Base-by-base conservation (phyloP, 2,113 vertebrate genomes). In the Oryctolagus cuniculus region DNA sequence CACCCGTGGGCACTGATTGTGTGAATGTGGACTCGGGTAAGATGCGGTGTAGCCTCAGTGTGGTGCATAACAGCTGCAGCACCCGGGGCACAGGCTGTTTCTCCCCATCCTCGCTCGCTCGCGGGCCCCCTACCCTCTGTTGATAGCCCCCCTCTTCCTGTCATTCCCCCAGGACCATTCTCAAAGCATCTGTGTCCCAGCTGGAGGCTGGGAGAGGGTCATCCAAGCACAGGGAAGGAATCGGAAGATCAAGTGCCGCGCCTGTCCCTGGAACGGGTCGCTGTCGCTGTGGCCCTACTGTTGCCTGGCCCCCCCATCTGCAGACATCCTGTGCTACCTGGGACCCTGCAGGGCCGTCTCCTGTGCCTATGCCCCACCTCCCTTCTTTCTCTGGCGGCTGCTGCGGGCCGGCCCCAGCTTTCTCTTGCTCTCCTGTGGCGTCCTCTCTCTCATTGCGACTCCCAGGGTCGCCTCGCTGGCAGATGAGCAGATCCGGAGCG, bases 231-330 rank as follows among this genome's bases (percentile, higher is more conserved):
- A 78, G 75, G 36, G 64, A 25, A 55, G 5, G 58, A 63, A 84
- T 69, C 29, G 16, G 12, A 5, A 9, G 6, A 3, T 38, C 5
- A 17, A 29, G 19, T 1, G 6, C 16, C 0, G 0, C 9, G 64
- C 29, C 55, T 53, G 12, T 64, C 63, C 85, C 55, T 34, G 15
- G 63, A 53, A 24, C 27, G 36, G 6, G 80, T 2, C 36, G 10
- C 44, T 31, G 13, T 2, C 0, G 1, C 49, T 29, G 34, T 29
- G 22, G 82, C 5, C 3, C 24, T 49, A 5, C 11, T 8, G 25
- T 13, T 44, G 25, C 75, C 17, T 38, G 38, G 5, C 17, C 34
- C 1, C 3, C 24, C 10, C 19, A 7, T 10, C 0, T 5, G 58
- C 1, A 64, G 8, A 24, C 34, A 38, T 29, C 73, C 38, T 38